Evolutionary conservation across 2,113 vertebrate genomes (phyloP), one percentile per base, ranked within the genome.

Genomic region (Turnix velox): DNA sequence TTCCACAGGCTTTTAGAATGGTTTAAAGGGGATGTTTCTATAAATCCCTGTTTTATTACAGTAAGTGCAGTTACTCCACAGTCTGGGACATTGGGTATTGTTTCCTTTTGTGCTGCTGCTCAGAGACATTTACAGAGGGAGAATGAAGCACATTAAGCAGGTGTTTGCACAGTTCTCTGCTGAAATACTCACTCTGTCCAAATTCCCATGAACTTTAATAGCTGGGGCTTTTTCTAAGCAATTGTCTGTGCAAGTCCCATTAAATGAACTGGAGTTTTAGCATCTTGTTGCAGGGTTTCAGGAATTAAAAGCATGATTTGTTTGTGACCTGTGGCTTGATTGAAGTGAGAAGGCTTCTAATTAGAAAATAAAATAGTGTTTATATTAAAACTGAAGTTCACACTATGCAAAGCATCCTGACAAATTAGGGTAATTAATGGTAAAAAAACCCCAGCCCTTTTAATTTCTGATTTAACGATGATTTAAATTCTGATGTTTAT

Each of bases 131-230:
- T 94, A 63, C 86, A 58, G 81, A 90, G 62, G 43, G 37, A 82
- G 91, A 49, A 33, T 45, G 61, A 22, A 78, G 74, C 84, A 92
- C 77, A 42, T 72, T 57, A 81, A 81, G 68, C n/a, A 89, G n/a
- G 31, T 81, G 68, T 93, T 92, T 95, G 81, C 63, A 75, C 39
- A 66, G 77, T 57, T 58, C 62, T 88, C 2, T 42, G 69, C 74
- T 82, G 87, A 91, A 89, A 73, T 69, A 92, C 73, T 63, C 49
- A 94, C 66, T 90, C 82, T 52, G 52, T 57, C 74, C 74, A 87
- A 92, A 94, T 91, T 96, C 92, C 69, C 54, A 62, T 89, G 80
- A 95, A 93, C 84, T 96, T 94, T 69, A 79, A 62, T 82, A 73
- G 35, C 46, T 81, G 27, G 14, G 15, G 86, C 80, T 84, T 49